Conservation (phyloP, 2,797 vertebrate species). For the Hipposideros larvatus region DNA sequence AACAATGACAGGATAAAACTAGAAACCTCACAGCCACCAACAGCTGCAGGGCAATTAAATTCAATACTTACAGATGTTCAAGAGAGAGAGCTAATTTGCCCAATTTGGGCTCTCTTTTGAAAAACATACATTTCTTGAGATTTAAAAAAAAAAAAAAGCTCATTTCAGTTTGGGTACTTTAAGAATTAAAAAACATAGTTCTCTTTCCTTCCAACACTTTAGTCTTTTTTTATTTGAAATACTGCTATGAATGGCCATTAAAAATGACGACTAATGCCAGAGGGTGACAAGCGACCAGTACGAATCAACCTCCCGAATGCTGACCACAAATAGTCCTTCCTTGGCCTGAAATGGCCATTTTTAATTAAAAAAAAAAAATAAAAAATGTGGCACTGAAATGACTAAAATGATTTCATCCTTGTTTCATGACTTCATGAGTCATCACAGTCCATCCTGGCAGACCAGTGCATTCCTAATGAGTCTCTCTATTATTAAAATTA, state of each 20-base stretch:
- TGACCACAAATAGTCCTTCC: neutral
- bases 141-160: neutral
- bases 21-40: constrained; percentile 40
- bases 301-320: constrained; percentile 58
- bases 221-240: constrained; percentile 33
- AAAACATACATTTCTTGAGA: constrained; percentile 65
- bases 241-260: neutral
- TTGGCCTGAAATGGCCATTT: neutral
- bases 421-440: neutral
- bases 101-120: constrained; percentile 74
- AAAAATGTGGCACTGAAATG: constrained; percentile 23
- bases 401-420: neutral
- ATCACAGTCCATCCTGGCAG: constrained; percentile 57
- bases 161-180: constrained; percentile 70
- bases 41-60: constrained; percentile 82
- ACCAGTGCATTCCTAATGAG: constrained; percentile 57
- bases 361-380: no score
- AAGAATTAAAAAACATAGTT: constrained; percentile 55
- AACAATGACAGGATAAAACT: neutral
- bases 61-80: constrained; percentile 81
- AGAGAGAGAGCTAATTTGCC: constrained; percentile 67
- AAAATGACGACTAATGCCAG: neutral
- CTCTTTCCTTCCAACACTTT: constrained; percentile 36
- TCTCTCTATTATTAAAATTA: constrained; percentile 80
- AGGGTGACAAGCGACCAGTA: neutral